Percentiles rank a stretch among this genome's conserved stretches.
These are phyloP conservation scores for Pseudomugil tenellus DNA, from an alignment of 2,797 vertebrate genomes.

Conservation along the genomic window DNA sequence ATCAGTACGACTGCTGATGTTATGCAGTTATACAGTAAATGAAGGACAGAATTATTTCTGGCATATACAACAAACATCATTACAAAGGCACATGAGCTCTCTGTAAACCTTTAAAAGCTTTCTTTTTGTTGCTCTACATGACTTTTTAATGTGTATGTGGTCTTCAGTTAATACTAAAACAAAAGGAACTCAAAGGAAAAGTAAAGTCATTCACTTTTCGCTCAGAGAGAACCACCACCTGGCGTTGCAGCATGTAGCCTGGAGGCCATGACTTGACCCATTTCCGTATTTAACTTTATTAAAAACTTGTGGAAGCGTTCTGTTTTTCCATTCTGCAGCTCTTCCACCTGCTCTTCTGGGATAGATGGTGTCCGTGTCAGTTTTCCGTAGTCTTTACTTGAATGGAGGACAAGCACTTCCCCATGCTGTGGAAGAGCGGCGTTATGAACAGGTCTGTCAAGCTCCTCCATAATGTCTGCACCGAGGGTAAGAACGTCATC, in stretches of 20 bases:
- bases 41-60: slow-evolving; percentile 41
- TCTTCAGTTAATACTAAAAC: not conserved
- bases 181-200: not conserved
- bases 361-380: slow-evolving; percentile 55
- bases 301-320: too few relatives aligned
- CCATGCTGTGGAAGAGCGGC: slow-evolving; percentile 85
- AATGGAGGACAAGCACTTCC: slow-evolving; percentile 84
- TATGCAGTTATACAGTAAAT: slow-evolving; percentile 16
- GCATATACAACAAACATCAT: slow-evolving; percentile 40
- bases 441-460: slow-evolving; percentile 83
- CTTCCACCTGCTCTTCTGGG: not conserved
- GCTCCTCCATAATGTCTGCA: slow-evolving; percentile 88
- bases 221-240: not conserved
- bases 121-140: not conserved
- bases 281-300: slow-evolving; percentile 17
- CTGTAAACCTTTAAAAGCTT: slow-evolving; percentile 17
- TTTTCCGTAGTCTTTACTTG: slow-evolving; percentile 79
- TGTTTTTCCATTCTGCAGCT: not conserved
- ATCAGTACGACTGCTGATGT: slow-evolving; percentile 30
- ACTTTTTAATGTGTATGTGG: not conserved
- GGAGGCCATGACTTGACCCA: too few relatives aligned
- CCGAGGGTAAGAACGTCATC: slow-evolving; percentile 87
- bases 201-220: not conserved
- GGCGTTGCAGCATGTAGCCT: not conserved
- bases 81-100: slow-evolving; percentile 10